These are phyloP conservation scores for Panonychus citri DNA, from an alignment of 1,140 invertebrate genomes.

Conservation along the genomic window DNA sequence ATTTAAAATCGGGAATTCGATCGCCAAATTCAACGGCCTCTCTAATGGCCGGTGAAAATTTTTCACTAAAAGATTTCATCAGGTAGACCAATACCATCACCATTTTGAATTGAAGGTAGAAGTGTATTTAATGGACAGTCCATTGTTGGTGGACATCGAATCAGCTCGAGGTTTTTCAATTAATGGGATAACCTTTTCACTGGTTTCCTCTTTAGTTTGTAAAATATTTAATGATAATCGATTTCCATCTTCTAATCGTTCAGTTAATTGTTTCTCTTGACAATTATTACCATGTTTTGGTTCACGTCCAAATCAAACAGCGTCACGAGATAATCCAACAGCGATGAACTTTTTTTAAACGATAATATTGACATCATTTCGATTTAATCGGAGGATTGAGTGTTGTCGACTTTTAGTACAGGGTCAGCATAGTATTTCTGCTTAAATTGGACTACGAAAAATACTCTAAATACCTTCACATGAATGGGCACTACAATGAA, in stretches of 20 bases:
- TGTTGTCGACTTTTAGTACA: conserved; percentile 94
- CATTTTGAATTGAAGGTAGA: conserved; percentile 43
- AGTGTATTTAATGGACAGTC: conserved; percentile 79
- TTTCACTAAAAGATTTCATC: conserved; percentile 59
- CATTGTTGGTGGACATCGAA: conserved; percentile 36
- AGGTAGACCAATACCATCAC: not conserved
- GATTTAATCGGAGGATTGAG: conserved; percentile 99
- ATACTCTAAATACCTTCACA: conserved; percentile 98
- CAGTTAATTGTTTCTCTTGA: conserved; percentile 61
- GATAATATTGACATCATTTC: conserved; percentile 89
- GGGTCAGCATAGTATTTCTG: conserved; percentile 83
- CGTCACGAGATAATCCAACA: conserved; percentile 89
- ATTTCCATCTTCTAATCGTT: conserved; percentile 72
- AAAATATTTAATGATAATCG: conserved; percentile 58
- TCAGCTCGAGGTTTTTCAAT: conserved; percentile 54
- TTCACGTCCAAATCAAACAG: conserved; percentile 93
- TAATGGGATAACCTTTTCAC: conserved; percentile 68
- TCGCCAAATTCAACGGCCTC: conserved; percentile 95
- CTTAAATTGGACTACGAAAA: conserved; percentile 89
- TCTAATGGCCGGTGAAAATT: conserved; percentile 81
- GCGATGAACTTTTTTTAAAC: conserved; percentile 86
- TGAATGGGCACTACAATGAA: conserved; percentile 90
- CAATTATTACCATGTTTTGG: conserved; percentile 92
- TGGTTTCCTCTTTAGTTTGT: conserved; percentile 68
- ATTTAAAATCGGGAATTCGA: conserved; percentile 80